phyloP scores from a whole-genome alignment of 2,797 vertebrate genomes.

The Yasuhikotakia modesta region DNA sequence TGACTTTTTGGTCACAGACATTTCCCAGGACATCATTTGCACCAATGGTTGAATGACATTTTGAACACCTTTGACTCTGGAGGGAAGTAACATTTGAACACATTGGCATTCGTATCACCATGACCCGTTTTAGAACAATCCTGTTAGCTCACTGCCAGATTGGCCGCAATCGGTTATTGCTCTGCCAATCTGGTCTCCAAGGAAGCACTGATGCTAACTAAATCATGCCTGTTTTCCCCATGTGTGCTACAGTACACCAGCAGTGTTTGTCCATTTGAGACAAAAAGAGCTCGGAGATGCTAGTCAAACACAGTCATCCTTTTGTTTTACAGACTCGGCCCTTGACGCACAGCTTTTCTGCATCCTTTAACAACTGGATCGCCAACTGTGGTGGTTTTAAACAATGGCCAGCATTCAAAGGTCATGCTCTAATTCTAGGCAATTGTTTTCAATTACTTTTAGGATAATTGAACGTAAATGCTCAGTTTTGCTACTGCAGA shows the following conservation, averaged over 20 bases:
- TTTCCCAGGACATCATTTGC: constrained; percentile 32
- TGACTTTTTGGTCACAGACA: not conserved
- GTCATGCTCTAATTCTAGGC: constrained; percentile 11
- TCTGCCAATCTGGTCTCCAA: constrained; percentile 18
- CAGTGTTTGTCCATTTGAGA: constrained; percentile 17
- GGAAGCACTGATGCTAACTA: constrained; percentile 31
- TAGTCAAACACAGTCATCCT: constrained; percentile 28
- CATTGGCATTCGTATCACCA: constrained; percentile 29
- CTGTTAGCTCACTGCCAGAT: constrained; percentile 33
- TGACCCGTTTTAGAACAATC: constrained; percentile 55
- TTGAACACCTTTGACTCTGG: constrained; percentile 26
- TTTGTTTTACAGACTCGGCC: constrained; percentile 36
- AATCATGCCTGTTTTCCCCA: constrained; percentile 33
- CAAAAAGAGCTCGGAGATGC: constrained; percentile 32
- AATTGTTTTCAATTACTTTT: constrained; percentile 31
- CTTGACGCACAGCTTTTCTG: constrained; percentile 14
- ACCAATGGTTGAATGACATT: constrained; percentile 43
- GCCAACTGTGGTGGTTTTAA: constrained; percentile 15
- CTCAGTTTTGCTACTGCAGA: not conserved
- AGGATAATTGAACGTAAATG: constrained; percentile 6
- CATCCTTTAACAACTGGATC: constrained; percentile 29
- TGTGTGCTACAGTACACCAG: constrained; percentile 31
- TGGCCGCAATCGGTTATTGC: constrained; percentile 19
- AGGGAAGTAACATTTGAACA: constrained; percentile 49
- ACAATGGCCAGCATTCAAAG: constrained; percentile 24